These are phyloP conservation scores for Sebastes iracundus DNA, from an alignment of 2,797 vertebrate species.

Conservation along the genomic window DNA sequence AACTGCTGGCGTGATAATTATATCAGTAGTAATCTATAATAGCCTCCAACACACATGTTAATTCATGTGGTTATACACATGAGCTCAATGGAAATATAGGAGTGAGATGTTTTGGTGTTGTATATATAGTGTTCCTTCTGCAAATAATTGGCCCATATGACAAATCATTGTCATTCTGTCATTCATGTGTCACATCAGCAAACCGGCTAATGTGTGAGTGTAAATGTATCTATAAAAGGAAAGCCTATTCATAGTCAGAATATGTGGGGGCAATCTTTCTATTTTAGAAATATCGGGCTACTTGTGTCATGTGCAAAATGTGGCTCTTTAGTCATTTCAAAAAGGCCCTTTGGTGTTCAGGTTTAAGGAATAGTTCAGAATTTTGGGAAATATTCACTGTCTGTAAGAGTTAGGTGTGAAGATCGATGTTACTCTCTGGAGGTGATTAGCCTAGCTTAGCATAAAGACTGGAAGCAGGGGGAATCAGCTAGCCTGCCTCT, in stretches of 20 bases:
- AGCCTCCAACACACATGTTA: background rate
- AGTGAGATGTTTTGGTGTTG: background rate
- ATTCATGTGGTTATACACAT: background rate
- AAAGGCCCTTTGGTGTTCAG: too few species aligned
- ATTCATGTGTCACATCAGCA: background rate
- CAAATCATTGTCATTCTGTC: background rate
- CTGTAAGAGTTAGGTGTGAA: too few species aligned
- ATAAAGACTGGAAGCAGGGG: too few species aligned
- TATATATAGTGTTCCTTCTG: background rate
- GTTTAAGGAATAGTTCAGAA: too few species aligned
- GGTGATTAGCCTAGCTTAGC: too few species aligned
- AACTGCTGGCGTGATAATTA: constrained; percentile 6
- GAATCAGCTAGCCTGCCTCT: too few species aligned
- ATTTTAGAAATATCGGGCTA: background rate
- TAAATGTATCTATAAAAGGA: background rate
- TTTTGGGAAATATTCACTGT: too few species aligned
- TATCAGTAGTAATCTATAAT: background rate
- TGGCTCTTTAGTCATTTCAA: too few species aligned
- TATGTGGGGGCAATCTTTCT: background rate
- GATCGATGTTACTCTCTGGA: too few species aligned
- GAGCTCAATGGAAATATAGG: background rate
- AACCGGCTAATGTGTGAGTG: background rate
- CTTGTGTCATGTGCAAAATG: background rate
- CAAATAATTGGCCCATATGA: background rate
- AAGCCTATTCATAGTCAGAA: background rate